Conservation (phyloP, 92 coral and sea anemone species). For the Epizoanthus rinbou region DNA sequence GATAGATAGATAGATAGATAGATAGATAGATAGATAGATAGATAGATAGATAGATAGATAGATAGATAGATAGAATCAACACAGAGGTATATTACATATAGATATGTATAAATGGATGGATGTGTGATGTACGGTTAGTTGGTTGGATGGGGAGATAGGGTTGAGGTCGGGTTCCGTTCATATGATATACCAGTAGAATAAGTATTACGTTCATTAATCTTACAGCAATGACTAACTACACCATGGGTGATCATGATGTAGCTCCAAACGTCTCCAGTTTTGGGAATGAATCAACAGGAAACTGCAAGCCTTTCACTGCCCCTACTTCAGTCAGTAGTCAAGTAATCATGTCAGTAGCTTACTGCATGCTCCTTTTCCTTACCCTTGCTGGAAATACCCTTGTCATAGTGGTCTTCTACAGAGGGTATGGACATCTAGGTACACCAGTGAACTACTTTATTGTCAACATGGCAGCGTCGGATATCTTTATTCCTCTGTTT, state of each 20-base stretch:
- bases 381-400: slow-evolving; percentile 26
- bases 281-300: not conserved
- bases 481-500: slow-evolving; percentile 14
- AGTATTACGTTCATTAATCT: not conserved
- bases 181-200: not conserved
- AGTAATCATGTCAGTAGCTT: slow-evolving; percentile 13
- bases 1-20: no score
- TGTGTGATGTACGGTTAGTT: no score
- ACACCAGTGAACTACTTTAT: slow-evolving; percentile 32
- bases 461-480: slow-evolving; percentile 30
- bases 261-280: not conserved
- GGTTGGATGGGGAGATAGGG: not conserved
- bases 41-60: no score
- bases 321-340: slow-evolving; percentile 4
- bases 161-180: not conserved
- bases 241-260: not conserved
- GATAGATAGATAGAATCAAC: no score
- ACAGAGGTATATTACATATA: no score
- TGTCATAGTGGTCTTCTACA: slow-evolving; percentile 8
- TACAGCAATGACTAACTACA: slow-evolving; percentile 1
- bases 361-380: not conserved
- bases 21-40: no score
- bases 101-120: no score
- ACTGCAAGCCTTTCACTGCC: slow-evolving; percentile 29
- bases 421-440: not conserved